phyloP scores from a whole-genome alignment of 2,888 invertebrate species.

The Hipparchia semele region DNA sequence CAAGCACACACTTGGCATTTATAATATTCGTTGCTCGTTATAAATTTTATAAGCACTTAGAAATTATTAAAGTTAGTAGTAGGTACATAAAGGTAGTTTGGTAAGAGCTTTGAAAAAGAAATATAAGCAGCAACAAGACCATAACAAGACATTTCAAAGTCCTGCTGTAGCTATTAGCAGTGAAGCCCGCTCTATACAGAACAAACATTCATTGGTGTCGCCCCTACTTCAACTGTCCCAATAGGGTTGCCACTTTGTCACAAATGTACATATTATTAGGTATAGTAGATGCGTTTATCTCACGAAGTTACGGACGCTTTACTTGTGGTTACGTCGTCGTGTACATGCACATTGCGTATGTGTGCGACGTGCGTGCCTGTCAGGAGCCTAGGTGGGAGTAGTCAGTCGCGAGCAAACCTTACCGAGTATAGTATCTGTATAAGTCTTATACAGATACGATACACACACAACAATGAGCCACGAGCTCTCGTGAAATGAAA shows the following conservation, averaged over 20 bases:
- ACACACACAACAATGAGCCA: too few species aligned
- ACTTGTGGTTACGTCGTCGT: too few species aligned
- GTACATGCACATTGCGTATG: too few species aligned
- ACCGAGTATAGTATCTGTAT: too few species aligned
- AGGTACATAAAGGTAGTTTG: background rate
- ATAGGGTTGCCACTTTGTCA: background rate
- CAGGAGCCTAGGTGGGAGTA: too few species aligned
- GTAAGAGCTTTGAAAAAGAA: conserved; percentile 33
- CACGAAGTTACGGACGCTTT: too few species aligned
- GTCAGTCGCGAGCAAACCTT: too few species aligned
- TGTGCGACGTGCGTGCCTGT: too few species aligned
- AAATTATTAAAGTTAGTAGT: conserved; percentile 2
- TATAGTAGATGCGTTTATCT: too few species aligned
- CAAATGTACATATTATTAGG: background rate
- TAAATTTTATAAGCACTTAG: conserved; percentile 27
- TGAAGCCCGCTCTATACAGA: conserved; percentile 43
- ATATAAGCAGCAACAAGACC: conserved; percentile 38
- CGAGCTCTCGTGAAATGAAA: too few species aligned
- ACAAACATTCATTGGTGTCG: conserved; percentile 72
- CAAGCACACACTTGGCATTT: too few species aligned
- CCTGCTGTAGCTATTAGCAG: conserved; percentile 41
- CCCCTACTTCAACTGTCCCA: conserved; percentile 41
- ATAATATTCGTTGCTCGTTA: conserved; percentile 33
- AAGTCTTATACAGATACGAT: too few species aligned
- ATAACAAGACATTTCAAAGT: conserved; percentile 42